Conservation (phyloP, 2,888 invertebrate species). For the Trachelus tabidus region DNA sequence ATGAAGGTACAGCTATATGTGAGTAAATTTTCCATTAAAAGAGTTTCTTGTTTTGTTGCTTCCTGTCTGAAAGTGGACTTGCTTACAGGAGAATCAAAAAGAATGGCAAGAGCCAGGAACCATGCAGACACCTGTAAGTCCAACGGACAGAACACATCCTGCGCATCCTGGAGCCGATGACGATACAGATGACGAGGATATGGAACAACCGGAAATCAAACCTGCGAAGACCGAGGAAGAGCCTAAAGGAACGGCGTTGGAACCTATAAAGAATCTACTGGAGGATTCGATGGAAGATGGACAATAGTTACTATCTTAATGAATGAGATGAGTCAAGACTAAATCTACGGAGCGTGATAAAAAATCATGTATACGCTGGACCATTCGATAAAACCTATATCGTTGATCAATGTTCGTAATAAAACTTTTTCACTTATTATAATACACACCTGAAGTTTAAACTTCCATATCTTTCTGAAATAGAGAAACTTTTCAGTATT, state of each 20-base stretch:
- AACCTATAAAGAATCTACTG: constrained; percentile 51
- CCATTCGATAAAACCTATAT: not conserved
- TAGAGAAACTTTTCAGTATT: not conserved
- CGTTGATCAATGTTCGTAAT: not conserved
- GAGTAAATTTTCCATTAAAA: constrained; percentile 20
- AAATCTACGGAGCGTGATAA: not conserved
- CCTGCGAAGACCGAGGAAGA: not conserved
- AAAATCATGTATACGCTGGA: not conserved
- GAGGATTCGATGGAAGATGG: constrained; percentile 50
- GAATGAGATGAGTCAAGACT: not conserved
- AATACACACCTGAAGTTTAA: not conserved
- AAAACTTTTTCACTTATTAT: not conserved
- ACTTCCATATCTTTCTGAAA: not conserved
- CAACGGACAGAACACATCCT: constrained; percentile 70
- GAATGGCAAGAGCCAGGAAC: constrained; percentile 75
- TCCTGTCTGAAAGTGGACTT: not conserved
- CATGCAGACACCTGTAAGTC: constrained; percentile 68
- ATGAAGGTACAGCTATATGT: constrained; percentile 69
- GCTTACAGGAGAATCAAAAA: constrained; percentile 65
- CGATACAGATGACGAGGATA: constrained; percentile 74
- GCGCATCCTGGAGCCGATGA: constrained; percentile 76
- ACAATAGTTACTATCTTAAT: not conserved
- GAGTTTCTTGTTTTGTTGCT: not conserved
- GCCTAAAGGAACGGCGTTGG: constrained; percentile 25
- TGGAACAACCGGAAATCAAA: constrained; percentile 38